Evolutionary conservation across 1,140 invertebrate genomes (phyloP), one percentile per base, ranked within the genome.

Genomic region (Zaprionus africanus): DNA sequence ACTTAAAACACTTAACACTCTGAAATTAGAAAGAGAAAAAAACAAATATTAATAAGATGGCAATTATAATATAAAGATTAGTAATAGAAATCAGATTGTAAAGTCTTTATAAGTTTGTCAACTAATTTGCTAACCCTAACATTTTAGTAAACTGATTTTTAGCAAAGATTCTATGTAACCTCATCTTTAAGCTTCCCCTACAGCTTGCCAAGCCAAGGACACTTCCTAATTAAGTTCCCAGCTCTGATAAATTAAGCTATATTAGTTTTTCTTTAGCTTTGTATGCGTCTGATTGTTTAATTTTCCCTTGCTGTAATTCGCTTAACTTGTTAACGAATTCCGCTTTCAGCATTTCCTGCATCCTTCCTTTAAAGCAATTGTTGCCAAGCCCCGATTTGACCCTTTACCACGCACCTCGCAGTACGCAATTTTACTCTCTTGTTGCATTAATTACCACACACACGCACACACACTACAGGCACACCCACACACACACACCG

Each of bases 361-460:
- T 34, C n/a, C n/a, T 34, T 34, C 36, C 51, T 26, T 62, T 69
- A 57, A 68, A 24, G 49, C 46, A 31, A 68, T 17, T 6, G 28
- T 46, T 64, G 46, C 46, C n/a, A 13, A 24, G 12, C 7, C 26
- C 12, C 53, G 43, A 53, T 49, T 64, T 31, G n/a, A 36, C 24
- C 46, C 28, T 46, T 46, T 12, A 15, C 69, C 67, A 67, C 53
- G 38, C 28, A 63, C 46, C 53, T 53, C 46, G 28, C 46, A 19
- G 24, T 63, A 64, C 60, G 60, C 60, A 71, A 51, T 70, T 81
- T 53, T 49, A 46, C 31, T 54, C 65, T 43, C 77, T 60, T 61
- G 49, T 80, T 88, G 83, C 84, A 90, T 88, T 88, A 88, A 88
- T 88, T 88, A 88, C 85, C 85, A 76, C 59, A 74, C 57, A 58